Percentiles rank a stretch among this genome's conserved stretches.
Evolutionary conservation across 2,888 invertebrate genomes (phyloP).

Genomic region (Ormia ochracea): DNA sequence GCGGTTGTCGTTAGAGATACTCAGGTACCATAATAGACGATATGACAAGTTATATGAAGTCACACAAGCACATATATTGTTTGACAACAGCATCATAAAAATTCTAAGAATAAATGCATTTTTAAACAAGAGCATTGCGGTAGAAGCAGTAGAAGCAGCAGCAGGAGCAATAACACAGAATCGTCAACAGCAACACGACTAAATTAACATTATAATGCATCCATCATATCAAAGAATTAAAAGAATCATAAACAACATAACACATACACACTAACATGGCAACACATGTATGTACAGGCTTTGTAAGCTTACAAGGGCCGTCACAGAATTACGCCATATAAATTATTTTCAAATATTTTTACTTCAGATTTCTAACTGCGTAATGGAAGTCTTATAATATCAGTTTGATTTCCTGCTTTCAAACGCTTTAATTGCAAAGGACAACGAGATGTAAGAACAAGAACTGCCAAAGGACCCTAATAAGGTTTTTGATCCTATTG

Average conservation of each 20-base stretch:
- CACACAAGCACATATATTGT: not conserved
- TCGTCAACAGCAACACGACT: slow-evolving; percentile 40
- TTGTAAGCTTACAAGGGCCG: not conserved
- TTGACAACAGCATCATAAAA: slow-evolving; percentile 43
- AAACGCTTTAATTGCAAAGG: too few species aligned
- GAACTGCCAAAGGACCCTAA: too few species aligned
- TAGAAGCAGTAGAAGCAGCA: not conserved
- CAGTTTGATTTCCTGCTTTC: too few species aligned
- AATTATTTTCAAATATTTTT: not conserved
- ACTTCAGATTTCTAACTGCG: not conserved
- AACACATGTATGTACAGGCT: not conserved
- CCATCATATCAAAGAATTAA: slow-evolving; percentile 32
- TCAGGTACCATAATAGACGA: not conserved
- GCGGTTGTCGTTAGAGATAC: slow-evolving; percentile 9
- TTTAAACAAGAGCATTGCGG: slow-evolving; percentile 54
- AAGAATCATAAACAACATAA: slow-evolving; percentile 19
- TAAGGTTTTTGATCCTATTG: too few species aligned
- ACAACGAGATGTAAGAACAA: too few species aligned
- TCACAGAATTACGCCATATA: not conserved
- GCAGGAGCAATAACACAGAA: slow-evolving; percentile 17
- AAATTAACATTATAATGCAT: slow-evolving; percentile 54
- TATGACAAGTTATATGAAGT: not conserved
- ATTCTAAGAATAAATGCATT: slow-evolving; percentile 60
- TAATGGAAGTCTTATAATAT: too few species aligned
- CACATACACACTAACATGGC: not conserved